phyloP scores from a whole-genome alignment of 30 jellyfish, hydroid and myxozoan genomes.

The Cassiopea xamachana region DNA sequence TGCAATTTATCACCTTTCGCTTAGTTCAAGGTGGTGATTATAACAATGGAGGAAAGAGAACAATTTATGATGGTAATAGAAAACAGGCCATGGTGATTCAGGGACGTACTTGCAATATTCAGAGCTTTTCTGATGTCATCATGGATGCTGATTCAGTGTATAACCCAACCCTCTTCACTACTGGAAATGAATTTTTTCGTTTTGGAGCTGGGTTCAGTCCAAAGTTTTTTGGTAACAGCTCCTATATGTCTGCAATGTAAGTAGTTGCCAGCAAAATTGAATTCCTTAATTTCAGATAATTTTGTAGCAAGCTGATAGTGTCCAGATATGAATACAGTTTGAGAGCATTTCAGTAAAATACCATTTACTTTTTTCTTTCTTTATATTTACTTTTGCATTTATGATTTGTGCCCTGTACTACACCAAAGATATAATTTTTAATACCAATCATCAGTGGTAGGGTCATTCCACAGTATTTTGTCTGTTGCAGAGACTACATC shows the following conservation, averaged over 20 bases:
- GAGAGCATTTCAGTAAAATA: no score
- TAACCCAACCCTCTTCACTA: background rate
- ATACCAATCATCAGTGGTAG: no score
- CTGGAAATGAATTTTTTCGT: constrained; percentile 34
- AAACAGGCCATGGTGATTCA: constrained; percentile 18
- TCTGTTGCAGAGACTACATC: no score
- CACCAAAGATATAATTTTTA: no score
- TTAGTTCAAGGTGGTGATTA: constrained; percentile 37
- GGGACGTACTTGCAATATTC: background rate
- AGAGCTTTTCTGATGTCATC: background rate
- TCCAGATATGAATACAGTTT: no score
- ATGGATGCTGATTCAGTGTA: background rate
- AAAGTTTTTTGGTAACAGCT: background rate
- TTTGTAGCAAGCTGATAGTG: no score
- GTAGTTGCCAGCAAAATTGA: background rate
- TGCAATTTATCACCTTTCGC: background rate
- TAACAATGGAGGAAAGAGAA: constrained; percentile 11
- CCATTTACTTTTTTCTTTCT: no score
- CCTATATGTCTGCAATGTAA: background rate
- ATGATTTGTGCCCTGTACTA: no score
- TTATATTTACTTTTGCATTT: no score
- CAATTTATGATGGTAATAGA: constrained; percentile 8
- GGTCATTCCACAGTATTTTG: no score
- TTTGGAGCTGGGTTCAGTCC: background rate
- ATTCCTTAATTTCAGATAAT: background rate